Percentiles rank a stretch among this genome's conserved stretches.
Evolutionary conservation across 1,140 invertebrate species (phyloP).

Genomic region (honey bee (Apis mellifera)): DNA sequence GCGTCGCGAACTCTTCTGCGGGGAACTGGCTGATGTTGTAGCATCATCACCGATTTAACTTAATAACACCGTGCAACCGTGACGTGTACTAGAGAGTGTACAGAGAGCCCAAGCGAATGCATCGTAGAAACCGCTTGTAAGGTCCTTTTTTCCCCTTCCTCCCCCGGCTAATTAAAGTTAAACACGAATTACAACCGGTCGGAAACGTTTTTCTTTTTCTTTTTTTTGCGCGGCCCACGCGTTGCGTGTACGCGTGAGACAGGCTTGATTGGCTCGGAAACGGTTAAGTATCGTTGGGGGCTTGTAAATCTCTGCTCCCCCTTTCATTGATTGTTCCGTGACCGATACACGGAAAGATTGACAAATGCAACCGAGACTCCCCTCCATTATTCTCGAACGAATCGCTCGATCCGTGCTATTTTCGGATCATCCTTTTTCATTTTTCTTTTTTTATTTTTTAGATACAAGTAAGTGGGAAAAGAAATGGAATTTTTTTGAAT

Average conservation of each 20-base stretch:
- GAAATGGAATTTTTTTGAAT: too few relatives aligned
- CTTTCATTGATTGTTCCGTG: constrained; percentile 17
- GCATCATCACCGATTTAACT: constrained; percentile 55
- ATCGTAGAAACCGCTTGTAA: constrained; percentile 31
- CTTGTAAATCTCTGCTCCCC: neutral
- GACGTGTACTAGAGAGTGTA: constrained; percentile 61
- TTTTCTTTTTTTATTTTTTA: too few relatives aligned
- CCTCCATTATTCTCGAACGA: neutral
- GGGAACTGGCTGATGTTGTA: neutral
- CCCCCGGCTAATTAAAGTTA: constrained; percentile 43
- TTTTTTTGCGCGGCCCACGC: neutral
- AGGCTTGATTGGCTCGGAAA: constrained; percentile 13
- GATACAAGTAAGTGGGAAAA: too few relatives aligned
- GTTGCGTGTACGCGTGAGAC: constrained; percentile 3
- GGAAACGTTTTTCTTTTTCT: constrained; percentile 6
- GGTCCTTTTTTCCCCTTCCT: neutral
- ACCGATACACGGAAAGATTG: neutral
- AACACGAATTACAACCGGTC: constrained; percentile 42
- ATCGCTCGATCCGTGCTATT: neutral
- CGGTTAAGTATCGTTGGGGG: neutral
- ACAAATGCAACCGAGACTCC: too few relatives aligned
- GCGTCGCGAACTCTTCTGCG: neutral
- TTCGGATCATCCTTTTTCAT: neutral
- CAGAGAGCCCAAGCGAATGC: constrained; percentile 42
- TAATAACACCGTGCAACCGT: constrained; percentile 52